Evolutionary conservation across 2,113 vertebrate genomes (phyloP).

Genomic region (Tonatia bakeri): DNA sequence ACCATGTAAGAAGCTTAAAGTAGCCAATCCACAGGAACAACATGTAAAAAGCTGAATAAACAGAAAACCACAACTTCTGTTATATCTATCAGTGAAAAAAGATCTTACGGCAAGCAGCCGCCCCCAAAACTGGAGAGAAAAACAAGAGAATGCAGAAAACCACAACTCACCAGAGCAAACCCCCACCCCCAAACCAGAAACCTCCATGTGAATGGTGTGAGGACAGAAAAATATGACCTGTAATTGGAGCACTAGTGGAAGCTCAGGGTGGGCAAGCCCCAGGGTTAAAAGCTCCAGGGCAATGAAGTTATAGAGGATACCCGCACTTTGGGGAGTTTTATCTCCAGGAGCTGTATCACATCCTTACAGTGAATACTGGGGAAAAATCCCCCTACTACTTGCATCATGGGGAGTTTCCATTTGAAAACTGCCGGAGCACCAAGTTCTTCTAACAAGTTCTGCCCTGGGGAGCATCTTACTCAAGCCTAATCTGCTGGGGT

Average conservation of each 20-base stretch:
- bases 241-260: neutral
- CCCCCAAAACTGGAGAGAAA: neutral
- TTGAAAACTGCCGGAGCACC: neutral
- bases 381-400: neutral
- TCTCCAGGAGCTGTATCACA: neutral
- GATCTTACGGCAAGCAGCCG: neutral
- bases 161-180: neutral
- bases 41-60: neutral
- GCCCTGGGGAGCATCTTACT: neutral
- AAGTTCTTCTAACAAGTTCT: neutral
- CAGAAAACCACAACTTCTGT: neutral
- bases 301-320: fast-evolving
- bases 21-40: neutral
- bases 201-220: neutral
- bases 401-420: neutral
- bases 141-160: neutral
- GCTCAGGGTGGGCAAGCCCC: neutral
- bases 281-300: neutral
- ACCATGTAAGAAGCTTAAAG: neutral
- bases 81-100: neutral
- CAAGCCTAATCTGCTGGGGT: neutral
- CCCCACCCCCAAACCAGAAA: neutral
- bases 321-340: neutral
- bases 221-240: neutral
- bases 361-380: neutral